Percentiles rank a stretch among this genome's conserved stretches.
These are phyloP conservation scores for Recurvirostra avosetta DNA, from an alignment of 2,113 vertebrate species.

Conservation along the genomic window DNA sequence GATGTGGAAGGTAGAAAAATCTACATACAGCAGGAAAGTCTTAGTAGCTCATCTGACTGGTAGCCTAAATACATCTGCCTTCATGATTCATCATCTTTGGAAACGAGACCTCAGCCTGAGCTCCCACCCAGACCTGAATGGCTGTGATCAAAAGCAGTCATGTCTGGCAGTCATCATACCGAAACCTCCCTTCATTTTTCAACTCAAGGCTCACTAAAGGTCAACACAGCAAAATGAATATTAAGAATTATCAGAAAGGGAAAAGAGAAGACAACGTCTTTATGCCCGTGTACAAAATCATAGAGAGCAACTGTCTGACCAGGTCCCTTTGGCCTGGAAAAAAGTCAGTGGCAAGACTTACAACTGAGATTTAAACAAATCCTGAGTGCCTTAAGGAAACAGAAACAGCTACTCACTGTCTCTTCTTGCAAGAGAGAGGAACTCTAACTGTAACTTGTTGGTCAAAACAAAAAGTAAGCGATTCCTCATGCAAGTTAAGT, in stretches of 20 bases:
- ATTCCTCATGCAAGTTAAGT: not conserved
- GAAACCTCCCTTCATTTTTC: not conserved
- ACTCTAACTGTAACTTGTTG: not conserved
- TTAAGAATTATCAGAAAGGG: not conserved
- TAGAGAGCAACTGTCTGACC: not conserved
- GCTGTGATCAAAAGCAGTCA: not conserved
- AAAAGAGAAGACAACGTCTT: not conserved
- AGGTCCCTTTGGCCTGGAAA: not conserved
- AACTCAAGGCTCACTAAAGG: not conserved
- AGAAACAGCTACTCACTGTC: not conserved
- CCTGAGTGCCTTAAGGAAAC: not conserved
- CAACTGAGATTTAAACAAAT: not conserved
- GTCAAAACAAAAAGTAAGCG: not conserved
- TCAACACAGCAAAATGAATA: not conserved
- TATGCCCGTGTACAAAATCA: not conserved
- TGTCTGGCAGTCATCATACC: not conserved
- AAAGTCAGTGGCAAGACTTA: not conserved
- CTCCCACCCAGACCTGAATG: not conserved
- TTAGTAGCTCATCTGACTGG: not conserved
- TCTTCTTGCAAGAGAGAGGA: rapidly evolving
- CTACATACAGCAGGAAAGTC: not conserved
- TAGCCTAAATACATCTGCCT: not conserved
- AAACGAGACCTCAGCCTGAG: not conserved
- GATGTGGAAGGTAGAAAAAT: not conserved
- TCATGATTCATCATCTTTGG: not conserved